Base-by-base conservation (phyloP, 1,140 invertebrate species). In the Lanistes nyassanus region DNA sequence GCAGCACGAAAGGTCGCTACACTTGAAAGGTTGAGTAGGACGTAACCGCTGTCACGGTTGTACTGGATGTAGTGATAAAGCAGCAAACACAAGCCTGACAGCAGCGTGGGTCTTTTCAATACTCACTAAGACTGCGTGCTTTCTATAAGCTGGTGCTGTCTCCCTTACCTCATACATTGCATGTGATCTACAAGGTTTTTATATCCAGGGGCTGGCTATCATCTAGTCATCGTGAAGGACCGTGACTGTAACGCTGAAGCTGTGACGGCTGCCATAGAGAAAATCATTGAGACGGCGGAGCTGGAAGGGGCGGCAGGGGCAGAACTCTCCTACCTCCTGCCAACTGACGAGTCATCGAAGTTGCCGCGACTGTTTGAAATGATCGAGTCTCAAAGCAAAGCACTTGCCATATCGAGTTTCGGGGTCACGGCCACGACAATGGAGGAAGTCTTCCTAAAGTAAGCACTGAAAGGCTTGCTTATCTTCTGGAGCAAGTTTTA, bases 361-460 rank as follows among this genome's bases (percentile, higher is more conserved):
- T 88, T 90, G 67, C 77, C 84, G 58, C 83, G 90, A 60, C 88
- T 95, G 55, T 92, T 96, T 81, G 87, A 90, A 31, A 87, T 91
- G 16, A 82, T 96, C 36, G 94, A 96, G 84, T 74, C 81, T 0
- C 86, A 91, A 19, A 92, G 92, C 77, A 82, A 88, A 0, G 79
- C 91, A 37, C 85, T 96, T 9, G 93, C 92, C 0, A 92, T 97
- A 58, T 90, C 91, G 42, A 93, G 93, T 34, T 94, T 94, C 79
- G 95, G 95, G 0, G 92, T 95, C 0, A 94, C 94, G 0, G 91
- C 94, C 5, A 94, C 94, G 5, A 96, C 95, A 0, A 91, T 97
- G 82, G 95, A 96, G 85, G 94, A 96, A 90, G 95, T 97, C 11
- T 96, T 96, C 84, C 86, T 96, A 21, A 94, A 93, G 94, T 95